Evolutionary conservation across 2,888 invertebrate species (phyloP).

Genomic region (Beris morrisii): DNA sequence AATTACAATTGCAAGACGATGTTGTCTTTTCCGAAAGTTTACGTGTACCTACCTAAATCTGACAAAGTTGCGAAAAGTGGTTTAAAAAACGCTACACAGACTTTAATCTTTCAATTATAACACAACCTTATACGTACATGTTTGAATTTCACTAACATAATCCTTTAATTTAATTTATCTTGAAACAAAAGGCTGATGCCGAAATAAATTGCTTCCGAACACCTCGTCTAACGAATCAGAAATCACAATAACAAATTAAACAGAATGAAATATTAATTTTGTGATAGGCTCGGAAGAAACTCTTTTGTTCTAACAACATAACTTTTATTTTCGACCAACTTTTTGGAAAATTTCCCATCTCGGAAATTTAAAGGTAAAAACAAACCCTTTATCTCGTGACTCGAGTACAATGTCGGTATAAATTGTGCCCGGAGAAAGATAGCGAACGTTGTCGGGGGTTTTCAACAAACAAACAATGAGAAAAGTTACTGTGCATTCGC

Average conservation of each 20-base stretch:
- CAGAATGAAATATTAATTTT: slow-evolving; percentile 29
- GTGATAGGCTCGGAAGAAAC: slow-evolving; percentile 11
- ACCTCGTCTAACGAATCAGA: neutral
- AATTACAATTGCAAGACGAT: too few relatives aligned
- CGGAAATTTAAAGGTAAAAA: slow-evolving; percentile 19
- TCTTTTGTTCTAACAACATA: slow-evolving; percentile 4
- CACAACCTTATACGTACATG: too few relatives aligned
- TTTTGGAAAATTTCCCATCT: neutral
- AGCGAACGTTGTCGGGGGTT: neutral
- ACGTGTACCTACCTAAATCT: too few relatives aligned
- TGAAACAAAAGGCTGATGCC: neutral
- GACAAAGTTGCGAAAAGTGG: too few relatives aligned
- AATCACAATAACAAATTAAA: slow-evolving; percentile 15
- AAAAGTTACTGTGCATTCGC: slow-evolving; percentile 3
- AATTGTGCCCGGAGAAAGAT: slow-evolving; percentile 22
- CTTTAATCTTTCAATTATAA: too few relatives aligned
- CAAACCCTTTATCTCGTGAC: slow-evolving; percentile 15
- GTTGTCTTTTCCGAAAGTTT: too few relatives aligned
- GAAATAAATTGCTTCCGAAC: slow-evolving; percentile 9
- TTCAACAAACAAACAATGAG: neutral
- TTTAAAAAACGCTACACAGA: too few relatives aligned
- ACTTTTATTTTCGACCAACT: neutral
- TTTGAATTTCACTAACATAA: too few relatives aligned
- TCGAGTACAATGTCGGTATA: slow-evolving; percentile 20
- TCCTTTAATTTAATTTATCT: too few relatives aligned